Evolutionary conservation across 2,888 invertebrate species (phyloP), one percentile per base, ranked within the genome.

Genomic region (Pristionchus fissidentatus): DNA sequence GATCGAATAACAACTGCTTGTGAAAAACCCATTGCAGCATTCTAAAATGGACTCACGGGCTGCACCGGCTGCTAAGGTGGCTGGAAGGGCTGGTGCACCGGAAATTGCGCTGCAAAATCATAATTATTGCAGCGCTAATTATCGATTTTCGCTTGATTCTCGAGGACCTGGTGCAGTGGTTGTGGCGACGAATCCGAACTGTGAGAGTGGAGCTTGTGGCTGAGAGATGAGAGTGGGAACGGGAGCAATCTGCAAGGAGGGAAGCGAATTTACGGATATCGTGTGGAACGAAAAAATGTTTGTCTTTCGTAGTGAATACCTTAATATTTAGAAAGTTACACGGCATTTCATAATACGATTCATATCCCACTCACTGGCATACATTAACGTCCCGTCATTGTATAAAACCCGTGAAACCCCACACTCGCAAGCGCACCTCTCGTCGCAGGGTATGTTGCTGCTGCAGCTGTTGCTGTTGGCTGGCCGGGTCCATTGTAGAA

Each of bases 401-500:
- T 15, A 49, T 15, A 15, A 49, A 10, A 10, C 10, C 10, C 19
- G 49, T 10, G 49, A 10, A 10, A 49, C 19, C 49, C 13, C 10
- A 49, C 10, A 49, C 49, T 15, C 10, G 10, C 49, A 49, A 15
- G 49, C 49, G 49, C 49, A 60, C 62, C 62, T 60, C 62, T 60
- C 62, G 62, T 49, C 49, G 10, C 19, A 49, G 49, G 19, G 10
- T 49, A 49, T n/a, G n/a, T n/a, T n/a, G n/a, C n/a, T n/a, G n/a
- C n/a, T n/a, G n/a, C n/a, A n/a, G n/a, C n/a, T 38, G 70, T 13
- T 70, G 70, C 41, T 70, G 70, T 46, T 8, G 46, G 75, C 22
- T 77, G 79, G 0, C n/a, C 79, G n/a, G 79, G 79, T 1, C 79
- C 79, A 26, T 57, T 79, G 79, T 79, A 79, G 79, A 79, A 79